Conservation (phyloP, 2,797 vertebrate species). For the Erethizon dorsatum region DNA sequence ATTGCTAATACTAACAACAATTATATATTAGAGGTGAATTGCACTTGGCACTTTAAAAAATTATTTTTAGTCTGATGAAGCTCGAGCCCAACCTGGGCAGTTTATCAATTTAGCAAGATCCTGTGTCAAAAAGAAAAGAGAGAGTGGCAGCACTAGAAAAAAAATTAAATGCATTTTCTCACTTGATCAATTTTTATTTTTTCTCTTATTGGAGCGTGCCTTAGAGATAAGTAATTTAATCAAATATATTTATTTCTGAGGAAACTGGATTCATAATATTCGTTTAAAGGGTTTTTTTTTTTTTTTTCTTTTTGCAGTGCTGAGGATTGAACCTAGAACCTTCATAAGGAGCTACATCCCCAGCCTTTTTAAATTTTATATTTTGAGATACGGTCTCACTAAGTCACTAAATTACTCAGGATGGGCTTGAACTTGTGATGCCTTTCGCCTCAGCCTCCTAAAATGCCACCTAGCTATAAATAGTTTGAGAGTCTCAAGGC, state of each 20-base stretch:
- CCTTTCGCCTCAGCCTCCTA: too few species aligned
- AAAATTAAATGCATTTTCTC: neutral
- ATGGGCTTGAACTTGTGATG: too few species aligned
- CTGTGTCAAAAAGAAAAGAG: neutral
- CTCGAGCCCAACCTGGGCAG: neutral
- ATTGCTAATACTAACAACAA: neutral
- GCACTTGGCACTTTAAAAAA: neutral
- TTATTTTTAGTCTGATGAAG: neutral
- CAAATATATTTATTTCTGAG: neutral
- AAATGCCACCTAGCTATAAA: too few species aligned
- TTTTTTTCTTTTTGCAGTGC: too few species aligned
- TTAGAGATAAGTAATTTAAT: neutral
- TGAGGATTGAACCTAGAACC: too few species aligned
- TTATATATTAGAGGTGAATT: neutral
- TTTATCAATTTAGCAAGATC: neutral
- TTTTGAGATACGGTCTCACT: too few species aligned
- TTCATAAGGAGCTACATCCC: too few species aligned
- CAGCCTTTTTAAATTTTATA: too few species aligned
- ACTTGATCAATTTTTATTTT: neutral
- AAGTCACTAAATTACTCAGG: too few species aligned
- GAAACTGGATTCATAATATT: neutral
- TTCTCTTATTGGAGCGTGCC: neutral
- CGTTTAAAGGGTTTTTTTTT: too few species aligned
- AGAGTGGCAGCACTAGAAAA: neutral
- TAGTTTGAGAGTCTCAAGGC: too few species aligned